Conservation (phyloP, 1,140 invertebrate genomes). For the Drosophila parabipectinata region DNA sequence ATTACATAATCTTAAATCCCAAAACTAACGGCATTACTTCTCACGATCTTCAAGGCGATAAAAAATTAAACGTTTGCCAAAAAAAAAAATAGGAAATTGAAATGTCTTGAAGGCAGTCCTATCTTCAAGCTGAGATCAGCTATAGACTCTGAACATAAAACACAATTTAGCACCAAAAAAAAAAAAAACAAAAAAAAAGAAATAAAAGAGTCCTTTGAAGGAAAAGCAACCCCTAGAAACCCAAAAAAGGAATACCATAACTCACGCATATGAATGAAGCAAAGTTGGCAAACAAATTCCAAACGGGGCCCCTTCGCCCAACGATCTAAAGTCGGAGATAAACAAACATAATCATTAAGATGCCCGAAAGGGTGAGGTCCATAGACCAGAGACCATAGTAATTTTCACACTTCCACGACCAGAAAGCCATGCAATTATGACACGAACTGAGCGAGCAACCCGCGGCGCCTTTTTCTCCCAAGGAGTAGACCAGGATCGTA, state of each 20-base stretch:
- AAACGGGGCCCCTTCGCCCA: conserved; percentile 6
- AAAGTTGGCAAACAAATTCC: conserved; percentile 72
- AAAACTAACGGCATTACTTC: conserved; percentile 47
- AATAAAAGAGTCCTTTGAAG: conserved; percentile 26
- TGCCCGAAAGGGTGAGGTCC: conserved; percentile 39
- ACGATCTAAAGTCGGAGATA: conserved; percentile 66
- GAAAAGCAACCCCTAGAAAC: conserved; percentile 65
- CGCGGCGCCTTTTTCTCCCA: conserved; percentile 47
- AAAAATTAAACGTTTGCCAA: conserved; percentile 63
- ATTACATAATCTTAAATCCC: not conserved
- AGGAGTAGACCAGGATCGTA: conserved; percentile 50
- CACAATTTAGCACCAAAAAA: conserved; percentile 71
- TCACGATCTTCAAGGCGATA: conserved; percentile 67
- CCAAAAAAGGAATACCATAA: conserved; percentile 59
- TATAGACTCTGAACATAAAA: conserved; percentile 45
- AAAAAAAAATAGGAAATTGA: conserved; percentile 31
- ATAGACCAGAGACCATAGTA: conserved; percentile 55
- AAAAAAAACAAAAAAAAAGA: conserved; percentile 29
- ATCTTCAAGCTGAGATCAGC: conserved; percentile 56
- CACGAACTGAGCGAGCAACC: conserved; percentile 69
- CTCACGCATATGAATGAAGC: conserved; percentile 72
- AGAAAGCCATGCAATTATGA: conserved; percentile 74
- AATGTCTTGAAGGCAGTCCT: conserved; percentile 24
- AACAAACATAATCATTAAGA: conserved; percentile 72
- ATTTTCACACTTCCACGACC: conserved; percentile 74